Conservation (phyloP, 2,797 vertebrate genomes). For the Thripadectes ignobilis region DNA sequence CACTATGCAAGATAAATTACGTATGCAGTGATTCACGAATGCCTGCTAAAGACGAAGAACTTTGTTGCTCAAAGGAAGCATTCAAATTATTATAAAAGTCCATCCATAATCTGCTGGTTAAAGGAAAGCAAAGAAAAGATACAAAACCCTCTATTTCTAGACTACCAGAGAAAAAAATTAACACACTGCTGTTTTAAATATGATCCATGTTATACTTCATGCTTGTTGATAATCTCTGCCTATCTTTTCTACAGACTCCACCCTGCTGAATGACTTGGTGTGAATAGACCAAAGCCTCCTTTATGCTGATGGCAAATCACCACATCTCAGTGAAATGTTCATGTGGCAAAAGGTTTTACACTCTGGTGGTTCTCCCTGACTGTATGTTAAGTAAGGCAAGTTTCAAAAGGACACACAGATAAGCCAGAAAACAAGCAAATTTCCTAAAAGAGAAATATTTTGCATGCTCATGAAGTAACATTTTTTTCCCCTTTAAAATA, state of each 20-base stretch:
- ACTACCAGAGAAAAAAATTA: background rate
- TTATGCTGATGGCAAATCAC: background rate
- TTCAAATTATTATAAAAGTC: background rate
- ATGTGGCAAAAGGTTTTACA: background rate
- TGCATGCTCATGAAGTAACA: background rate
- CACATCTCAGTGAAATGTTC: background rate
- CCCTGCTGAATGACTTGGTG: background rate
- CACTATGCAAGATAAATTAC: background rate
- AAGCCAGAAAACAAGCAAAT: background rate
- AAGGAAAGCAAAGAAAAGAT: background rate
- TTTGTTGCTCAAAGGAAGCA: background rate
- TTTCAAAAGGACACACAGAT: background rate
- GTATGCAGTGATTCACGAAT: background rate
- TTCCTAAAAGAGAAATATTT: background rate
- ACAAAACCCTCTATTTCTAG: background rate
- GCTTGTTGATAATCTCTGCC: background rate
- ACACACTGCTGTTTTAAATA: background rate
- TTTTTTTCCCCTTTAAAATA: background rate
- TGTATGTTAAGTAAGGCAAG: background rate
- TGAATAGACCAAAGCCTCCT: background rate
- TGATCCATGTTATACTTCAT: background rate
- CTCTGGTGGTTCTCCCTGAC: background rate
- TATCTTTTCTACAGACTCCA: background rate
- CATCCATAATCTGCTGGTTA: background rate
- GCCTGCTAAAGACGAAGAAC: background rate